A percentile compares a stretch with the other conserved stretches of the same genome.
These are phyloP conservation scores for Carabus problematicus DNA, from an alignment of 2,888 invertebrate genomes.

Conservation along the genomic window DNA sequence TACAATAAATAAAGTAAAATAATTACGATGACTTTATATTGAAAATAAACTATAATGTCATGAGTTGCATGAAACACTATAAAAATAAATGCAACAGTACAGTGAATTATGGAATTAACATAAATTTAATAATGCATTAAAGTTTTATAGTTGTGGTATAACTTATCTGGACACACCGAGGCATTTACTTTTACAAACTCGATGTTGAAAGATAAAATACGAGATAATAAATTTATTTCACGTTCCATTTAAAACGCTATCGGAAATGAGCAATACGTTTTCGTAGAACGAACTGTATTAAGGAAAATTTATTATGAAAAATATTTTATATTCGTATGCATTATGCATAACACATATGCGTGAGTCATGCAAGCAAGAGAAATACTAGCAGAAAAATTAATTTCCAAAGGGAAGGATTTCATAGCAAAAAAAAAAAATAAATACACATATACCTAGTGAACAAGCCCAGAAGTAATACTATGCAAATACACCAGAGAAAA, in stretches of 20 bases:
- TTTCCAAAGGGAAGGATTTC: too few relatives aligned
- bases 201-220: neutral
- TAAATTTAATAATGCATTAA: neutral
- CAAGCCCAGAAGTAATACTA: conserved; percentile 23
- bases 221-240: conserved; percentile 23
- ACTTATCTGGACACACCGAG: too few relatives aligned
- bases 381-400: too few relatives aligned
- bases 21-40: too few relatives aligned
- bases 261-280: conserved; percentile 35
- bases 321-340: conserved; percentile 34
- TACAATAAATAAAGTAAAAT: too few relatives aligned
- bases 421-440: too few relatives aligned
- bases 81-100: conserved; percentile 1
- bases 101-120: neutral
- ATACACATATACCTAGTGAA: too few relatives aligned
- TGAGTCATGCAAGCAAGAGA: too few relatives aligned
- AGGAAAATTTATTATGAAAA: conserved; percentile 35
- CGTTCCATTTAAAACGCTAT: conserved; percentile 29
- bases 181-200: neutral
- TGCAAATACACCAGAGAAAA: conserved; percentile 25
- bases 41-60: too few relatives aligned
- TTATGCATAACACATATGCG: conserved; percentile 28
- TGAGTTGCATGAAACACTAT: neutral
- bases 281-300: conserved; percentile 31
- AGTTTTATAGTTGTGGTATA: neutral